Percentiles rank a stretch among this genome's conserved stretches.
Evolutionary conservation across 2,113 vertebrate genomes (phyloP).

Genomic region (Girardinichthys multiradiatus): DNA sequence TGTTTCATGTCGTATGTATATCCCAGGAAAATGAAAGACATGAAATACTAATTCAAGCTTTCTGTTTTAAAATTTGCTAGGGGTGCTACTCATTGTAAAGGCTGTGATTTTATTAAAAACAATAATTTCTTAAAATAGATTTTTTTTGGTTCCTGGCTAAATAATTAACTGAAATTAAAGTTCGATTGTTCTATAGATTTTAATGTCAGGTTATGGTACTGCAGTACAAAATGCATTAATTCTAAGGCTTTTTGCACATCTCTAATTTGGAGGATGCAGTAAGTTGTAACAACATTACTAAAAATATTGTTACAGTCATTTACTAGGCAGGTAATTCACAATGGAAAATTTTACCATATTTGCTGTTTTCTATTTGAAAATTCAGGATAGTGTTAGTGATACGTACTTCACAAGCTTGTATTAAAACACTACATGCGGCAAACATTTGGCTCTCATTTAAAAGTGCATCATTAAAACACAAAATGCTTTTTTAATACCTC

Average conservation of each 20-base stretch:
- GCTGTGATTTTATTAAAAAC: no score
- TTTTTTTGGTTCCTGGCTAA: no score
- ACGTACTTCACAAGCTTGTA: constrained; percentile 98
- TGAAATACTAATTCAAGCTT: not conserved
- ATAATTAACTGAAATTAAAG: no score
- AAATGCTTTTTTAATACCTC: constrained; percentile 89
- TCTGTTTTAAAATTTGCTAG: not conserved
- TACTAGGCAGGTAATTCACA: not conserved
- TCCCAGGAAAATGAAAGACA: not conserved
- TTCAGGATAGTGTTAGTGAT: constrained; percentile 99
- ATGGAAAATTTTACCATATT: constrained; percentile 50
- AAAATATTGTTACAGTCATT: constrained; percentile 37
- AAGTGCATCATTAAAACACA: constrained; percentile 87
- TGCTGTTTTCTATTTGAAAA: constrained; percentile 71
- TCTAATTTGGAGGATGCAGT: not conserved
- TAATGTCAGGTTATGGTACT: not conserved
- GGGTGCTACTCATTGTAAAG: not conserved
- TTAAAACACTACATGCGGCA: constrained; percentile 91
- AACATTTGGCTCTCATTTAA: constrained; percentile 90
- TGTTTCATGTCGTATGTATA: not conserved
- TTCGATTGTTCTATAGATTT: not conserved
- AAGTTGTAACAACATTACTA: constrained; percentile 50
- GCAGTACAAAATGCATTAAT: not conserved
- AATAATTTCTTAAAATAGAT: no score
- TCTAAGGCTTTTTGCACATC: not conserved